Conservation (phyloP, 2,888 invertebrate genomes). For the Tetanocera ferruginea region DNA sequence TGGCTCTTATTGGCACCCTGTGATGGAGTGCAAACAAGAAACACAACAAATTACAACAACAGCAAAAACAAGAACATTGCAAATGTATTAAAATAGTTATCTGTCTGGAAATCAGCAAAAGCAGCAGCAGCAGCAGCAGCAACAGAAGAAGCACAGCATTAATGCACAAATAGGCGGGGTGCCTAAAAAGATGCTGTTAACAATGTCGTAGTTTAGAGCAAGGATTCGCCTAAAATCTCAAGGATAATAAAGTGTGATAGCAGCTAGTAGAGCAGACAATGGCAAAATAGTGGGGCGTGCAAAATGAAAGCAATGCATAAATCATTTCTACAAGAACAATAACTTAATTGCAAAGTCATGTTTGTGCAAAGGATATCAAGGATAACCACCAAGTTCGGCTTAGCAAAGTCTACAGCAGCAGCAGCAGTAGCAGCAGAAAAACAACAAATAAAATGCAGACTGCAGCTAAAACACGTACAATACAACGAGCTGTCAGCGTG, state of each 20-base stretch:
- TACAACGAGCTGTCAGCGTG: too few relatives aligned
- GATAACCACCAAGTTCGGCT: not conserved
- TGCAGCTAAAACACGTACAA: too few relatives aligned
- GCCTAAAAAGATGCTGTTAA: constrained; percentile 14
- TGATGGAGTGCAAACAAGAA: not conserved
- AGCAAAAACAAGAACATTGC: not conserved
- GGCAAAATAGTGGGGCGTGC: not conserved
- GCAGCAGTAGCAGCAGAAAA: not conserved
- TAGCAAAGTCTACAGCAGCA: not conserved
- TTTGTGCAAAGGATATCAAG: constrained; percentile 46
- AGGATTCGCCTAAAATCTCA: not conserved
- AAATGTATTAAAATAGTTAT: constrained; percentile 10
- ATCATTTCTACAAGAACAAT: constrained; percentile 51
- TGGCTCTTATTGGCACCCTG: not conserved
- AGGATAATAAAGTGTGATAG: not conserved
- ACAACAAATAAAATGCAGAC: too few relatives aligned
- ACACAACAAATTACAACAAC: not conserved
- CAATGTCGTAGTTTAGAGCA: constrained; percentile 6
- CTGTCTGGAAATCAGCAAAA: constrained; percentile 14
- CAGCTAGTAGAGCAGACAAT: not conserved
- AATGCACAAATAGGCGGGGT: not conserved
- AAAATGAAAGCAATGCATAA: constrained; percentile 19
- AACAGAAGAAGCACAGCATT: not conserved
- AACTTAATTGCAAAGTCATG: constrained; percentile 66
- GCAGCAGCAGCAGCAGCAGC: constrained; percentile 9